A percentile compares a stretch with the other conserved stretches of the same genome.
phyloP scores from a whole-genome alignment of 2,888 invertebrate species.

The Julus scanicus region DNA sequence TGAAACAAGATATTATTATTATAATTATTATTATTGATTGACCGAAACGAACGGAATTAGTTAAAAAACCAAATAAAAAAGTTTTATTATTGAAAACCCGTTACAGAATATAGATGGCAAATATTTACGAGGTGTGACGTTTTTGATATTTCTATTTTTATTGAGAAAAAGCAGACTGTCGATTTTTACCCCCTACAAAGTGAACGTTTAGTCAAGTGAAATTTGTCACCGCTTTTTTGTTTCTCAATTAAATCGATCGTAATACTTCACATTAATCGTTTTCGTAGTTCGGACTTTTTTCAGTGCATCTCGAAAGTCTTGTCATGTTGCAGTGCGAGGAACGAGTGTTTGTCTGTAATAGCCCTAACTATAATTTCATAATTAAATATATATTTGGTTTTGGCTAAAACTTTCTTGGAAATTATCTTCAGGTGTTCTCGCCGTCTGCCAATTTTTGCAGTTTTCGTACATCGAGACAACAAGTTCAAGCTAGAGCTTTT shows the following conservation, averaged over 20 bases:
- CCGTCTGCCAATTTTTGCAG: no score
- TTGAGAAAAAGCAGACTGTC: not conserved
- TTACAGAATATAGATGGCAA: conserved; percentile 34
- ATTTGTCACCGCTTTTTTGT: conserved; percentile 26
- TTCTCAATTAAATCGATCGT: conserved; percentile 47
- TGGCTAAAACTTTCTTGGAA: conserved; percentile 11
- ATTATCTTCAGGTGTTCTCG: not conserved
- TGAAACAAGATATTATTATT: conserved; percentile 39
- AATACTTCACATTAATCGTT: conserved; percentile 31
- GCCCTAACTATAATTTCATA: conserved; percentile 18
- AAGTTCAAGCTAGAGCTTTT: no score
- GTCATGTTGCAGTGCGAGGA: conserved; percentile 41
- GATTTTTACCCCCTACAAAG: conserved; percentile 21
- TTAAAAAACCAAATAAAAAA: conserved; percentile 42
- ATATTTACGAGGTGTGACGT: conserved; percentile 43
- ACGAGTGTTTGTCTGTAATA: conserved; percentile 36
- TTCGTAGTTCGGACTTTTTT: conserved; percentile 21
- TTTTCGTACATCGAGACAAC: no score
- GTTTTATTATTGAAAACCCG: conserved; percentile 29
- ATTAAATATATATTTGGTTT: conserved; percentile 35
- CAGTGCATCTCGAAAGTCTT: not conserved
- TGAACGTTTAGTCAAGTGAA: conserved; percentile 12
- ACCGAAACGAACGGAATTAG: conserved; percentile 31
- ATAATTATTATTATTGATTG: conserved; percentile 32
- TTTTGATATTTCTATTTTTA: conserved; percentile 47